These are phyloP conservation scores for Natator depressus DNA, from an alignment of 2,113 vertebrate genomes.

Conservation along the genomic window DNA sequence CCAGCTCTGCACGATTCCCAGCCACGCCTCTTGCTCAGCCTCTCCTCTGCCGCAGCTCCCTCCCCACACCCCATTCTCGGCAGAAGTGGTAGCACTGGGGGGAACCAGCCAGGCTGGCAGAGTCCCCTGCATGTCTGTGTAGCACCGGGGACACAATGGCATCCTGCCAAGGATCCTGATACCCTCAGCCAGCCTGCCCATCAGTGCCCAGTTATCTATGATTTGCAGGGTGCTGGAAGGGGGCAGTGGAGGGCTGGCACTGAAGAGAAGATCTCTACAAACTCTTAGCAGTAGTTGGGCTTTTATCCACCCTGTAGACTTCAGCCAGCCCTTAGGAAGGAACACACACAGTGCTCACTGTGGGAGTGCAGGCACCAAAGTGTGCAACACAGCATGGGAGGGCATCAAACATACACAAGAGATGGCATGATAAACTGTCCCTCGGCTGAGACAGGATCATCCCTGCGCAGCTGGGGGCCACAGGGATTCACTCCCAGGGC, in stretches of 20 bases:
- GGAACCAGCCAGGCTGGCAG: no score
- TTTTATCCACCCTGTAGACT: background rate
- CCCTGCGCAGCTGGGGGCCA: background rate
- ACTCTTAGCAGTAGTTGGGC: background rate
- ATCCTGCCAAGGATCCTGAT: no score
- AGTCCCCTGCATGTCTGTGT: no score
- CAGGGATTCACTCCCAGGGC: background rate
- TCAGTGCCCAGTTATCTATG: background rate
- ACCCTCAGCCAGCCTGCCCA: no score
- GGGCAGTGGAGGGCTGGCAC: background rate
- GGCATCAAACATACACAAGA: background rate
- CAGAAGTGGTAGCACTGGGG: no score
- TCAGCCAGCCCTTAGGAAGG: background rate
- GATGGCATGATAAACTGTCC: background rate
- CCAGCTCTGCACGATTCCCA: no score
- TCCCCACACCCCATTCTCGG: no score
- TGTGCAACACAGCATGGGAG: no score
- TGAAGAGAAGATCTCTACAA: background rate
- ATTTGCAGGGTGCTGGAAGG: background rate
- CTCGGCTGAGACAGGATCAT: background rate
- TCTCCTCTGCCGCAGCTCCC: no score
- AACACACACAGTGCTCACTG: background rate
- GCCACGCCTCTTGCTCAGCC: no score
- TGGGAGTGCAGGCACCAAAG: background rate
- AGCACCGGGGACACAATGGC: no score